phyloP scores from a whole-genome alignment of 2,113 vertebrate species.

The Pavo muticus region DNA sequence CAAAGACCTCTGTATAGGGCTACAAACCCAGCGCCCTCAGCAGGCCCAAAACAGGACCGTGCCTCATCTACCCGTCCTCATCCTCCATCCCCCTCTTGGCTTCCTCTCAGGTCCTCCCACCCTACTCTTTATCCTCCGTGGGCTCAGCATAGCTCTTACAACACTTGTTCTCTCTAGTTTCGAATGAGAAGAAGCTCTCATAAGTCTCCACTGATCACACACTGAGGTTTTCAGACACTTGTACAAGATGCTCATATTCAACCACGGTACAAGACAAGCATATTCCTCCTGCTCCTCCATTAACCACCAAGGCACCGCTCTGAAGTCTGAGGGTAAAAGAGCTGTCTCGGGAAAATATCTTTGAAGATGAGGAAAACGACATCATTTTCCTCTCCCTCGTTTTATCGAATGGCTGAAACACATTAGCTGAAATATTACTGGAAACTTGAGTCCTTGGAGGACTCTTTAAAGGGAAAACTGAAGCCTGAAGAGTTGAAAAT shows the following conservation, averaged over 20 bases:
- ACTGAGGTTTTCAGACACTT: not conserved
- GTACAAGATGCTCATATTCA: not conserved
- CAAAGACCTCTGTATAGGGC: accelerated
- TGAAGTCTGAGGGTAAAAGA: not conserved
- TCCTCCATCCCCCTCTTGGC: too few relatives aligned
- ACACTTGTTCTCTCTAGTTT: not conserved
- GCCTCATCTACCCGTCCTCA: not conserved
- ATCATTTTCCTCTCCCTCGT: not conserved
- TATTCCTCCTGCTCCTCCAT: not conserved
- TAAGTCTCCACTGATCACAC: not conserved
- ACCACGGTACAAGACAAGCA: not conserved
- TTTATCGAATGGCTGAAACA: not conserved
- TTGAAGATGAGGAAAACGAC: not conserved
- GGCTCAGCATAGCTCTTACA: accelerated
- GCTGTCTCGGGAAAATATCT: not conserved
- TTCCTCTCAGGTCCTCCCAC: not conserved
- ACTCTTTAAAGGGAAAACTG: not conserved
- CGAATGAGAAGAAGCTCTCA: not conserved
- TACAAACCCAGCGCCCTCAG: not conserved
- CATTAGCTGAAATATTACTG: not conserved
- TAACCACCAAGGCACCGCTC: not conserved
- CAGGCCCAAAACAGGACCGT: accelerated
- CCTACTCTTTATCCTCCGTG: not conserved
- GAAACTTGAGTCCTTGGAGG: not conserved
- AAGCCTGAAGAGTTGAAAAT: not conserved